Evolutionary conservation across 2,888 invertebrate species (phyloP).

Genomic region (Thecophora atra): DNA sequence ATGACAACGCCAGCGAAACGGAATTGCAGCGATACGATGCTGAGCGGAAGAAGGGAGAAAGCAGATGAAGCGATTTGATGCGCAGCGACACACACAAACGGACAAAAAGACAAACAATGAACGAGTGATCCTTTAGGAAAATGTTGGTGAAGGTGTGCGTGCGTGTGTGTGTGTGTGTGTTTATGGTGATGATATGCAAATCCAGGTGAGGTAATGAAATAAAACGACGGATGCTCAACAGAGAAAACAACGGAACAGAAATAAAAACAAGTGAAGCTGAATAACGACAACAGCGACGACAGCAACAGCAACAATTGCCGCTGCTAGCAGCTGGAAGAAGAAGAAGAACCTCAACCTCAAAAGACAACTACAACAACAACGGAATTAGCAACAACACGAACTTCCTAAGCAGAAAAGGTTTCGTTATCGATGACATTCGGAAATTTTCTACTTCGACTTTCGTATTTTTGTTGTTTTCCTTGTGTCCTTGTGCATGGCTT

Average conservation of each 20-base stretch:
- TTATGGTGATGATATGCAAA: neutral
- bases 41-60: neutral
- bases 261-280: neutral
- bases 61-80: conserved; percentile 13
- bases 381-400: neutral
- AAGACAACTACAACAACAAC: neutral
- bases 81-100: neutral
- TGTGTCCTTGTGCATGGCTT: neutral
- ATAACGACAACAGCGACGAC: neutral
- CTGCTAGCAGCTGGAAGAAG: no score
- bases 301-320: neutral
- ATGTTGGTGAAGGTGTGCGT: neutral
- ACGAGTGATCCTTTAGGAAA: neutral
- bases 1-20: neutral
- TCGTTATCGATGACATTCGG: no score
- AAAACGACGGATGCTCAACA: neutral
- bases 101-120: neutral
- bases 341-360: neutral
- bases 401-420: neutral
- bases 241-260: neutral
- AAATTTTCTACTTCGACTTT: no score
- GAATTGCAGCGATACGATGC: neutral
- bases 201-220: neutral
- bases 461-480: no score
- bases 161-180: conserved; percentile 9